A percentile compares a stretch with the other conserved stretches of the same genome.
Evolutionary conservation across 2,797 vertebrate species (phyloP).

Genomic region (Falco rusticolus): DNA sequence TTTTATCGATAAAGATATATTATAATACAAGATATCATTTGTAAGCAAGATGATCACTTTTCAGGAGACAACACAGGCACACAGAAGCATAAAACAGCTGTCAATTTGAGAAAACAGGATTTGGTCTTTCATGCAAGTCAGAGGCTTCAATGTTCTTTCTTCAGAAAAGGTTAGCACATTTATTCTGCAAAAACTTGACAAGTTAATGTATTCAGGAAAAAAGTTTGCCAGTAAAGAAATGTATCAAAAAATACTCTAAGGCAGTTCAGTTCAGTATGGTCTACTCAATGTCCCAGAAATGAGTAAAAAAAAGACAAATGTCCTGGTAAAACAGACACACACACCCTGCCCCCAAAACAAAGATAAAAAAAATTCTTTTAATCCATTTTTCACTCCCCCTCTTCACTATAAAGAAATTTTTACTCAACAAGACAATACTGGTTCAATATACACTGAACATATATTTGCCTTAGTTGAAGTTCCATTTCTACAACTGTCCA

Average conservation of each 20-base stretch:
- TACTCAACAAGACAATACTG: not conserved
- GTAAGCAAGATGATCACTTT: not conserved
- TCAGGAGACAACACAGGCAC: not conserved
- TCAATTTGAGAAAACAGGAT: not conserved
- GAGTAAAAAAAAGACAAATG: not conserved
- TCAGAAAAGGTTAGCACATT: not conserved
- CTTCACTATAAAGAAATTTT: not conserved
- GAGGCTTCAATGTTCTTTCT: not conserved
- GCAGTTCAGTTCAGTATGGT: not conserved
- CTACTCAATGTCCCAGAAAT: not conserved
- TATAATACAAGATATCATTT: no score
- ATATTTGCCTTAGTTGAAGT: not conserved
- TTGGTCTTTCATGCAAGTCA: not conserved
- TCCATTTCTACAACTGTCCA: not conserved
- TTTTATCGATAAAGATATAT: not conserved
- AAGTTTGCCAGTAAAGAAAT: not conserved
- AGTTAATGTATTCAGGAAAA: not conserved
- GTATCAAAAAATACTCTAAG: not conserved
- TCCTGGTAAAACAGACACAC: not conserved
- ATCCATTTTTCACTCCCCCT: not conserved
- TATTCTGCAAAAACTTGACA: not conserved
- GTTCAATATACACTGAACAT: not conserved
- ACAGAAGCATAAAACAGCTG: not conserved
- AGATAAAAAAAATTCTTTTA: not conserved
- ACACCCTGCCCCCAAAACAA: not conserved